Base-by-base conservation (phyloP, 2,113 vertebrate species). In the Caranx ignobilis region DNA sequence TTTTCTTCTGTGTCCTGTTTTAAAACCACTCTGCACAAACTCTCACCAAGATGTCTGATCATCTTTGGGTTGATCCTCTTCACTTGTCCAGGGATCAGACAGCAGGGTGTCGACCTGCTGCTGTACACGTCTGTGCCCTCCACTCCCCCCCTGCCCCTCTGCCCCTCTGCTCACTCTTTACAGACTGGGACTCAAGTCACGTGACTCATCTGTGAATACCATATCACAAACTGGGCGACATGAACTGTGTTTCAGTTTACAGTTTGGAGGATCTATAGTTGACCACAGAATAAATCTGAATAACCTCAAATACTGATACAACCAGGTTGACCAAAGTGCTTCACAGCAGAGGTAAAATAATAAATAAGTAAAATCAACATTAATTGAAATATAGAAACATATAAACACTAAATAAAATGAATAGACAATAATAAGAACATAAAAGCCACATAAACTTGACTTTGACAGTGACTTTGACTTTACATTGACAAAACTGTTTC, bases 161-260 rank as follows among this genome's bases (percentile, higher is more conserved):
- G 50, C 34, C 77, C 62, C 63, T 50, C 47, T 59, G 52, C 71
- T 70, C 75, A 71, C 75, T 69, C 71, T 71, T 12, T 43, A 75
- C 55, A 81, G 72, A 82, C 70, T 77, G 77, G 82, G 88, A 82
- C 75, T 60, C 70, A 89, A 71, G 85, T 77, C 79, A 90, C 45
- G 43, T 71, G 63, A 79, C 34, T 77, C 60, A 21, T 60, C 65
- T 48, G 37, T 45, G 50, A 52, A 19, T 52, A 54, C 18, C 19
- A 19, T 26, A 37, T 47, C 52, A 37, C 35, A 35, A 43, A 60
- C 34, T 41, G 39, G 12, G 10, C 0, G 2, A 63, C 5, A 9
- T 60, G 0, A 32, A 31, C 50, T 18, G 6, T 0, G 52, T 6
- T 47, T n/a, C 11, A 26, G 41, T 43, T 41, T 11, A 32, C 11